Evolutionary conservation across 2,113 vertebrate species (phyloP).

Genomic region (Synchiropus splendidus): DNA sequence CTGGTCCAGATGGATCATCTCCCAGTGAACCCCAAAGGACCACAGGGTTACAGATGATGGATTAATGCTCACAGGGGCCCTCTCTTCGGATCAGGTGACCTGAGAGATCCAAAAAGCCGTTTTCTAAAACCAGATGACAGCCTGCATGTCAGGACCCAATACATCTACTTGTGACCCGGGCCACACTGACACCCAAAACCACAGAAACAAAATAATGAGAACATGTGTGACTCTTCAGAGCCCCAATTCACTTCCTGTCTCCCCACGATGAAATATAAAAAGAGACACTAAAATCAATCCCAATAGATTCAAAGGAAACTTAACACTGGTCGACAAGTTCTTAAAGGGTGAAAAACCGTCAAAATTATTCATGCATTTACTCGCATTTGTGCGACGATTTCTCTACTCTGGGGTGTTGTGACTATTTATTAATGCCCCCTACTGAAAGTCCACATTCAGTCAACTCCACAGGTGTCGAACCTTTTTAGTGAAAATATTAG

Average conservation of each 20-base stretch:
- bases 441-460: no score
- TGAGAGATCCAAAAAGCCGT: conserved; percentile 16
- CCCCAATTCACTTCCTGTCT: conserved; percentile 40
- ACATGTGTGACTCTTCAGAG: conserved; percentile 23
- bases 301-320: no score
- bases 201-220: conserved; percentile 7
- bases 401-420: no score
- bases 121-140: conserved; percentile 29
- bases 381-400: no score
- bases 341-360: no score
- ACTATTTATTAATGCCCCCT: no score
- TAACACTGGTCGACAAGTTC: no score
- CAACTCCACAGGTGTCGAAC: no score
- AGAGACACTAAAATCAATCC: no score
- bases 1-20: conserved; percentile 52
- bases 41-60: conserved; percentile 33
- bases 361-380: no score
- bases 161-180: background rate
- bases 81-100: conserved; percentile 44
- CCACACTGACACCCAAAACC: conserved; percentile 4
- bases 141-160: conserved; percentile 6
- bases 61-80: conserved; percentile 47
- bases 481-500: no score
- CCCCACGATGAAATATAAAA: conserved; percentile 9
- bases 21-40: conserved; percentile 38